Base-by-base conservation (phyloP, 2,113 vertebrate genomes). In the Periophthalmodon schlosseri region DNA sequence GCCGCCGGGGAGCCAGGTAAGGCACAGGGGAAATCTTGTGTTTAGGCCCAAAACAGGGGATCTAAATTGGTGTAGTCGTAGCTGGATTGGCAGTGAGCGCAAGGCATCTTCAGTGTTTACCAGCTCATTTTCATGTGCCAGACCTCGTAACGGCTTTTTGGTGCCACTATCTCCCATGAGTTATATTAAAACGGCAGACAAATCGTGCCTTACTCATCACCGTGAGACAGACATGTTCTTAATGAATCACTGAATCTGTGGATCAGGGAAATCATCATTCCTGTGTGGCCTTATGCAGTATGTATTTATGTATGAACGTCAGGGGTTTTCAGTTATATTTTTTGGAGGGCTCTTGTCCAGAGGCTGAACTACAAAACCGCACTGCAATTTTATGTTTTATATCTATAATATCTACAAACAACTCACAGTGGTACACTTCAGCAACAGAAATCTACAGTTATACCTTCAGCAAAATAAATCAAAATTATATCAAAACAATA, bases 11-110 rank as follows among this genome's bases (percentile, higher is more conserved):
- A 67, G 65, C 75, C 52, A 72, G 84, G 72, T 75, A 76, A 60
- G 81, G 78, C 90, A 64, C 87, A 74, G 77, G 91, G 91, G 91
- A 92, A 91, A 92, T 92, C 84, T 90, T 82, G 74, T 76, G 83
- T 86, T 91, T 87, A 83, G 77, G 74, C 68, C 81, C 83, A 80
- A 92, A 88, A 86, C 82, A 74, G 76, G 69, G 68, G 76, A 44
- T 76, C 85, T 73, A 90, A 84, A 92, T 90, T 85, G 87, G 84
- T 79, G 83, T 70, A 81, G 89, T 88, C 81, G 64, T 77, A 9
- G 81, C 39, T 23, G 79, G 80, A 89, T 89, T 86, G 81, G 85
- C 64, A 20, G 68, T 16, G 75, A 76, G 84, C 67, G 81, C 63
- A 80, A 79, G 72, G 80, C 83, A 86, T 85, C 84, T 77, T 85